Percentiles rank a stretch among this genome's conserved stretches.
Conservation (phyloP, 1,140 invertebrate species). For the Calliopsis andreniformis region DNA sequence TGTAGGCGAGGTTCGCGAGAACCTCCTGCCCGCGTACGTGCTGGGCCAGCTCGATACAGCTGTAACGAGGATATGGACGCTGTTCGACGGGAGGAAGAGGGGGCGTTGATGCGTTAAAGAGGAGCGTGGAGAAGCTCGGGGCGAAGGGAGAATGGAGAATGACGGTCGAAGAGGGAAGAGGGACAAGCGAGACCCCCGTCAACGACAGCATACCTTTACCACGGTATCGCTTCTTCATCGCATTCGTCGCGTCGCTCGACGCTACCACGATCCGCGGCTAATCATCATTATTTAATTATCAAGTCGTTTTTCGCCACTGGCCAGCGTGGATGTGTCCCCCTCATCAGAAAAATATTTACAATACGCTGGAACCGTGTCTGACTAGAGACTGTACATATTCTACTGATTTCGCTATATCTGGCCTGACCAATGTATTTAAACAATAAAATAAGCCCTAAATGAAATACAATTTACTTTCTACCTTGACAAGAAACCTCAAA, state of each 20-base stretch:
- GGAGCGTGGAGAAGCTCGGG: background rate
- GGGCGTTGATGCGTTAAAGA: constrained; percentile 8
- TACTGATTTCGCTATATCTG: constrained; percentile 43
- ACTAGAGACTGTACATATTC: too few species aligned
- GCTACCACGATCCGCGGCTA: constrained; percentile 65
- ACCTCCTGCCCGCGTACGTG: background rate
- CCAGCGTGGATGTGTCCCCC: constrained; percentile 35
- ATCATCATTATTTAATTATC: constrained; percentile 76
- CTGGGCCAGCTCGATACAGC: background rate
- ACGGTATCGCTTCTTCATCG: constrained; percentile 74
- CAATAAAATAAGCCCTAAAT: too few species aligned
- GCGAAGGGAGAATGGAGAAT: constrained; percentile 8
- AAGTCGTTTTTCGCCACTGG: constrained; percentile 64
- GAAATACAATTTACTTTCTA: too few species aligned
- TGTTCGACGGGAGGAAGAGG: background rate
- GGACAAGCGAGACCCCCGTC: constrained; percentile 62
- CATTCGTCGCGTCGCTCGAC: constrained; percentile 72
- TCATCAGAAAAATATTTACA: too few species aligned
- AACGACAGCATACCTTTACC: constrained; percentile 67
- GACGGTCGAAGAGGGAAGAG: constrained; percentile 16
- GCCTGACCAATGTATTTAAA: too few species aligned
- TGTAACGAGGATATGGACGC: background rate
- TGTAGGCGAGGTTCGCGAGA: too few species aligned
- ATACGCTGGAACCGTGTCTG: too few species aligned
- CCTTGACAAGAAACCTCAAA: too few species aligned